Conservation (phyloP, 2,113 vertebrate genomes). For the Heterotis niloticus region DNA sequence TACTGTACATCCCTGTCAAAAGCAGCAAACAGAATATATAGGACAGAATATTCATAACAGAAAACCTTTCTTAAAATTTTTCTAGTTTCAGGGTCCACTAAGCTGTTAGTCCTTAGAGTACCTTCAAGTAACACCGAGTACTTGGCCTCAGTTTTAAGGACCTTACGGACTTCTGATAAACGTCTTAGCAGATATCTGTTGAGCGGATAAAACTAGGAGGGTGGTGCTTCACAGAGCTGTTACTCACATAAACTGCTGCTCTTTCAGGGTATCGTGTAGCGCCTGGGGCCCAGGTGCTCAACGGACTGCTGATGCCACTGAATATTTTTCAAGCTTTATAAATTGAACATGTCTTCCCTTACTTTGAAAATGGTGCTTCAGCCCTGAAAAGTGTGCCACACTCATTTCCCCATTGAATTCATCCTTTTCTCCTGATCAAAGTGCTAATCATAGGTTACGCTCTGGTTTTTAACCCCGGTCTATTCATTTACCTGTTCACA, state of each 20-base stretch:
- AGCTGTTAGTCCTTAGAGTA: too few relatives aligned
- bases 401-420: not conserved
- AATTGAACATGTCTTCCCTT: conserved; percentile 12
- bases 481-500: not conserved
- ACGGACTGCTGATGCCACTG: conserved; percentile 2
- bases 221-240: not conserved
- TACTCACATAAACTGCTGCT: not conserved
- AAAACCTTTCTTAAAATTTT: too few relatives aligned
- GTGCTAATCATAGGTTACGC: not conserved
- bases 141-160: too few relatives aligned
- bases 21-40: too few relatives aligned
- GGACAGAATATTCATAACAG: too few relatives aligned
- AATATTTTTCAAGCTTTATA: not conserved
- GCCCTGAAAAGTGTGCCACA: not conserved
- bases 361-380: not conserved
- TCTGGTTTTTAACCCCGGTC: not conserved
- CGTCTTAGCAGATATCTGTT: not conserved
- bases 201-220: not conserved
- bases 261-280: not conserved
- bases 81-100: too few relatives aligned
- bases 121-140: too few relatives aligned
- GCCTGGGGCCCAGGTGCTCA: conserved; percentile 17
- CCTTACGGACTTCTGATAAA: too few relatives aligned
- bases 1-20: too few relatives aligned
- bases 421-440: not conserved